Percentiles rank a stretch among this genome's conserved stretches.
These are phyloP conservation scores for Murina feae DNA, from an alignment of 2,113 vertebrate genomes.

Conservation along the genomic window DNA sequence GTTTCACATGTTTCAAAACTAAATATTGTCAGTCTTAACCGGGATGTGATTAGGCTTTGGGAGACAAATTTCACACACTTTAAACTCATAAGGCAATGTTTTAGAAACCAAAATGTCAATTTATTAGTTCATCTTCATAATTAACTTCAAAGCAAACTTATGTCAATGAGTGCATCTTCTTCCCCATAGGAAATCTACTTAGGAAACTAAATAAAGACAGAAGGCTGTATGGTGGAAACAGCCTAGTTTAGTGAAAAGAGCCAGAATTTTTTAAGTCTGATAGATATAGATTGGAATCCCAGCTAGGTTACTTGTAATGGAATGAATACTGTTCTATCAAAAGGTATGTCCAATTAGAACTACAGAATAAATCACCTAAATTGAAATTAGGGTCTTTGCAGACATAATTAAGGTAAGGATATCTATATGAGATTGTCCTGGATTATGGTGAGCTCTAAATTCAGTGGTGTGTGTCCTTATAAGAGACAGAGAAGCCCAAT, in stretches of 20 bases:
- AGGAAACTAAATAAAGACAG: constrained; percentile 28
- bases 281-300: neutral
- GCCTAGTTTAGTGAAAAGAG: neutral
- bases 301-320: neutral
- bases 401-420: neutral
- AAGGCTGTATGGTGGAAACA: neutral
- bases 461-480: neutral
- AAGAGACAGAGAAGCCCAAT: neutral
- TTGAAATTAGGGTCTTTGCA: neutral
- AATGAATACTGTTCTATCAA: neutral
- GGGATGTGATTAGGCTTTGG: neutral
- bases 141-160: constrained; percentile 28
- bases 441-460: neutral
- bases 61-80: neutral
- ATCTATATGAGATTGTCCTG: neutral
- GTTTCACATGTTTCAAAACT: neutral
- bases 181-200: neutral
- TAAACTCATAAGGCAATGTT: neutral
- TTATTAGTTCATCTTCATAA: constrained; percentile 42
- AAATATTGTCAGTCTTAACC: constrained; percentile 1
- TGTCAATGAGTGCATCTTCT: neutral
- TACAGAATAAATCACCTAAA: neutral
- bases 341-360: neutral
- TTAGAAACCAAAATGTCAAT: constrained; percentile 20
- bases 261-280: neutral